phyloP scores from a whole-genome alignment of 2,113 vertebrate genomes.

The Donacobius atricapilla region DNA sequence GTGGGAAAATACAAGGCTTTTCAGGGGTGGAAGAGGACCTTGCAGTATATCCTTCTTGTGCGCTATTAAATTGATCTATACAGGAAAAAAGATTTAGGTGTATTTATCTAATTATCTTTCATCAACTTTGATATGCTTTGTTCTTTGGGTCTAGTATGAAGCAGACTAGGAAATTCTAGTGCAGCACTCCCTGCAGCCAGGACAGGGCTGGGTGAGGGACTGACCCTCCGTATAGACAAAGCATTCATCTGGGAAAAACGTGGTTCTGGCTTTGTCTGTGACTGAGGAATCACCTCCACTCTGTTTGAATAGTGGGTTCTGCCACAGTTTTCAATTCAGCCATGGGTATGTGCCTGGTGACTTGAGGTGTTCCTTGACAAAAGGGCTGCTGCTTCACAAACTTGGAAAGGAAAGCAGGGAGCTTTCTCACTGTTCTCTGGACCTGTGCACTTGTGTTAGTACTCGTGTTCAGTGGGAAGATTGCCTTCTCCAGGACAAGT shows the following conservation, averaged over 20 bases:
- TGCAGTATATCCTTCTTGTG: background rate
- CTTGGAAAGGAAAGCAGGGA: background rate
- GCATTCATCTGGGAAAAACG: rapidly evolving
- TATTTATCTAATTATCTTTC: background rate
- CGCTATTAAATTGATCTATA: background rate
- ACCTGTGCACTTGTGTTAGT: background rate
- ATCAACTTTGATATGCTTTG: background rate
- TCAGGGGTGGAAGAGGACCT: background rate
- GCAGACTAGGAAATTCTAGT: background rate
- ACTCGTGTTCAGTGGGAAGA: background rate
- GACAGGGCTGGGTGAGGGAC: background rate
- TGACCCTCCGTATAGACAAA: background rate
- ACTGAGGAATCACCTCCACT: background rate
- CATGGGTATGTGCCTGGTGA: too few relatives aligned
- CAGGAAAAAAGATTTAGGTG: background rate
- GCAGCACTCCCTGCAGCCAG: background rate
- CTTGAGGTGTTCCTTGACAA: background rate
- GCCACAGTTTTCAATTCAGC: rapidly evolving
- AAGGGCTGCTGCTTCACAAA: background rate
- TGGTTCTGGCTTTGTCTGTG: background rate
- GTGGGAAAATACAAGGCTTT: background rate
- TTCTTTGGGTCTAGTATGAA: background rate
- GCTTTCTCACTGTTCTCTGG: background rate
- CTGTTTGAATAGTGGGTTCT: background rate
- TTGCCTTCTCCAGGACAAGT: background rate